Conservation (phyloP, 2,888 invertebrate species). For the Epinotia demarniana region DNA sequence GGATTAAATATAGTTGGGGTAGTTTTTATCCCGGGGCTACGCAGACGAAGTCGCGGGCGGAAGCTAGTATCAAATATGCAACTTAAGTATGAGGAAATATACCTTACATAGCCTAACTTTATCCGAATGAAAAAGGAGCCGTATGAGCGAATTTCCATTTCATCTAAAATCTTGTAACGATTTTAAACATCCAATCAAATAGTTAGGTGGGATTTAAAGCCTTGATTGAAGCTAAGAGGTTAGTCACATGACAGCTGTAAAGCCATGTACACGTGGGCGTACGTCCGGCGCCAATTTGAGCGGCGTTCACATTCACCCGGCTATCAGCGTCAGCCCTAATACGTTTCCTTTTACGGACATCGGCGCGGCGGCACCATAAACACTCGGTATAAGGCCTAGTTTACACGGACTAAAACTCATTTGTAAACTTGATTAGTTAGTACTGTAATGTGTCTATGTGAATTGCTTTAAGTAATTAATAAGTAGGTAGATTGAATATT, state of each 20-base stretch:
- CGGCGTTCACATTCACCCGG: slow-evolving; percentile 48
- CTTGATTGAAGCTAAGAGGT: slow-evolving; percentile 9
- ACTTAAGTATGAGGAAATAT: too few relatives aligned
- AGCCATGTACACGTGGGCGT: slow-evolving; percentile 35
- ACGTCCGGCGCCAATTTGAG: slow-evolving; percentile 31
- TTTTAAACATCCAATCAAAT: background rate
- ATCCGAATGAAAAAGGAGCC: too few relatives aligned
- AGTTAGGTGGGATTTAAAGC: background rate
- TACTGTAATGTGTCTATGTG: too few relatives aligned
- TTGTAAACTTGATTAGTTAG: background rate
- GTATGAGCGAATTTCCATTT: background rate
- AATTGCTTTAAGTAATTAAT: too few relatives aligned
- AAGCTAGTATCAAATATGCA: too few relatives aligned
- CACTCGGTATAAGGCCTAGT: slow-evolving; percentile 41
- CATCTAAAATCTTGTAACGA: background rate
- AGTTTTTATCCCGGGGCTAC: too few relatives aligned
- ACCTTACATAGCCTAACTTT: too few relatives aligned
- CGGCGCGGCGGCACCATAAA: slow-evolving; percentile 51
- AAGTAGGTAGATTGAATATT: too few relatives aligned
- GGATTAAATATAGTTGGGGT: too few relatives aligned
- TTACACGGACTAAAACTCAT: background rate
- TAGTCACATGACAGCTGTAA: slow-evolving; percentile 23
- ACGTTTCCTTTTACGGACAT: slow-evolving; percentile 55
- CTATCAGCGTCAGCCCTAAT: slow-evolving; percentile 54
- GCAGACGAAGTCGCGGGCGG: too few relatives aligned